A percentile compares a stretch with the other conserved stretches of the same genome.
phyloP scores from a whole-genome alignment of 2,113 vertebrate genomes.

The Etia nguti region DNA sequence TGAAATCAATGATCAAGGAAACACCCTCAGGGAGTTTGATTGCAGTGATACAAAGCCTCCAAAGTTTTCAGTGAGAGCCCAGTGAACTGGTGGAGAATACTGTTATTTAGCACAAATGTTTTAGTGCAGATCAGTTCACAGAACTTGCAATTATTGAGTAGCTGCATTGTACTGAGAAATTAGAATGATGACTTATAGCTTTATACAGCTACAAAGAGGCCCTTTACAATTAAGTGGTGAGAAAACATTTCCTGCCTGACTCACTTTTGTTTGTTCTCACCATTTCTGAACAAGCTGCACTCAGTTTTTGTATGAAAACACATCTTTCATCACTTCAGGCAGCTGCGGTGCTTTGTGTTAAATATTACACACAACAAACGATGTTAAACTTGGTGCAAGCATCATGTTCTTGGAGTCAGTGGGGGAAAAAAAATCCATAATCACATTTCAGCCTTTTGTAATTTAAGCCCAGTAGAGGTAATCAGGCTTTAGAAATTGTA shows the following conservation, averaged over 20 bases:
- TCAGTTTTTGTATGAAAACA: neutral
- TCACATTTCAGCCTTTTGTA: neutral
- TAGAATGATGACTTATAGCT: neutral
- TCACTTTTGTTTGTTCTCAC: neutral
- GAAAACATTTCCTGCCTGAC: neutral
- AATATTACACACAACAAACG: neutral
- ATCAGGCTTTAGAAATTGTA: neutral
- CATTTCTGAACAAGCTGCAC: neutral
- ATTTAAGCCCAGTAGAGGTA: neutral
- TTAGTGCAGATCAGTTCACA: neutral
- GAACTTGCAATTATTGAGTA: neutral
- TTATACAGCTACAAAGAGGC: neutral
- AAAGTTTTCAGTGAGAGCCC: neutral
- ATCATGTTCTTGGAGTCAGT: neutral
- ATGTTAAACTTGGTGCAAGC: neutral
- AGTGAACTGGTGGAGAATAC: neutral
- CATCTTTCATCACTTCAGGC: neutral
- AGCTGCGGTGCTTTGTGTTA: accelerated
- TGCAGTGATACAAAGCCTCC: neutral
- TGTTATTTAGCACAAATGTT: neutral
- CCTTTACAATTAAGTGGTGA: neutral
- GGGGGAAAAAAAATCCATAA: neutral
- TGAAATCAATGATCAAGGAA: neutral
- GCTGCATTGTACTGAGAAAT: neutral
- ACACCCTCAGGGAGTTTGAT: neutral